Conservation (phyloP, 2,888 invertebrate genomes). For the Eledone cirrhosa region DNA sequence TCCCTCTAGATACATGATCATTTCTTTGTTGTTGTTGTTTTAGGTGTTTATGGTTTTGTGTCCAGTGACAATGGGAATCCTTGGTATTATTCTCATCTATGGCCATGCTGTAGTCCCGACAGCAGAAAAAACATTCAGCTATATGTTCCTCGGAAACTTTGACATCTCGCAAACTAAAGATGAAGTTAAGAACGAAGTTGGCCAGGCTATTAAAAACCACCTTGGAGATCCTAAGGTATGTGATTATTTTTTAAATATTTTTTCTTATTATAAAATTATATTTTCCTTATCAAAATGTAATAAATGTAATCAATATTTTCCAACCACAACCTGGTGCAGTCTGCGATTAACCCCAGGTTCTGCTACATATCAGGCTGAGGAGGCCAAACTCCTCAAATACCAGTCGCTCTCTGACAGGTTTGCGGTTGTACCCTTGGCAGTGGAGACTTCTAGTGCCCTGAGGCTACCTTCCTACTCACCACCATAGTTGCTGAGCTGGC, state of each 20-base stretch:
- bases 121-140: conserved; percentile 7
- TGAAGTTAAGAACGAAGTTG: neutral
- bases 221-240: conserved; percentile 19
- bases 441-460: too few species aligned
- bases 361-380: too few species aligned
- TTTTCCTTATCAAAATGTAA: too few species aligned
- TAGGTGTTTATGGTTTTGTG: conserved; percentile 51
- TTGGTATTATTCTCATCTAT: conserved; percentile 49
- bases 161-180: neutral
- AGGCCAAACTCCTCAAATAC: too few species aligned
- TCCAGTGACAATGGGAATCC: conserved; percentile 43
- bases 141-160: conserved; percentile 22
- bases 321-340: too few species aligned
- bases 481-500: too few species aligned
- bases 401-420: too few species aligned
- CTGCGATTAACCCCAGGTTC: too few species aligned
- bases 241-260: neutral
- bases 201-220: conserved; percentile 19
- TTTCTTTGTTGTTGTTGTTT: neutral
- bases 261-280: too few species aligned
- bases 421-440: too few species aligned
- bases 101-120: conserved; percentile 49
- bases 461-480: too few species aligned
- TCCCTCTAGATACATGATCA: neutral
- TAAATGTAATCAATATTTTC: too few species aligned